phyloP scores from a whole-genome alignment of 30 jellyfish, hydroid and myxozoan genomes.

The Cassiopea andromeda region DNA sequence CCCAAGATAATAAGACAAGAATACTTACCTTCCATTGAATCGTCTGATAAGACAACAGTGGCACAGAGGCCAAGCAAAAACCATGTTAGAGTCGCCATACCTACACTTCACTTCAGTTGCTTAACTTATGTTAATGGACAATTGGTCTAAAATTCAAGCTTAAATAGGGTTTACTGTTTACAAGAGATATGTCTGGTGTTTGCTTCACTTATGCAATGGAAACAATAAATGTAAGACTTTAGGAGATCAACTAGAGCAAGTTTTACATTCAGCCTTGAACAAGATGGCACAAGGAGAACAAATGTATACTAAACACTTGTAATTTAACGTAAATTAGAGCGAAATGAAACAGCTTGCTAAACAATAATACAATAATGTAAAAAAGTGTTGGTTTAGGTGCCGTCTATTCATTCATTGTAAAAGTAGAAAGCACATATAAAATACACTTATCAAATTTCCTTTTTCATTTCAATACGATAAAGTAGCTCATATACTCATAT shows the following conservation, averaged over 20 bases:
- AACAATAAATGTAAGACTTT: neutral
- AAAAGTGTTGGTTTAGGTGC: too few relatives aligned
- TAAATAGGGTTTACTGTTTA: neutral
- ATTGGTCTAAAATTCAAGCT: neutral
- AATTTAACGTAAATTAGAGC: neutral
- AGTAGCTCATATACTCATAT: too few relatives aligned
- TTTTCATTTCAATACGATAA: too few relatives aligned
- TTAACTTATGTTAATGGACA: neutral
- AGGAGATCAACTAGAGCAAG: neutral
- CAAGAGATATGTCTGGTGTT: neutral
- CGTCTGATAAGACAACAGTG: neutral
- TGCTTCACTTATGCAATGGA: neutral
- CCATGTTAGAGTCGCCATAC: constrained; percentile 21
- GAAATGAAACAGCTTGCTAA: neutral
- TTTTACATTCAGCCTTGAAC: neutral
- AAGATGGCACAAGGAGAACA: neutral
- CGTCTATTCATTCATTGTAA: too few relatives aligned
- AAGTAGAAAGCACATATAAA: too few relatives aligned
- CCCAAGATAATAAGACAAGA: neutral
- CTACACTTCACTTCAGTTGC: neutral
- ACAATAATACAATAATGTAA: neutral
- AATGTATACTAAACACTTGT: neutral
- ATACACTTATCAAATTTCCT: too few relatives aligned
- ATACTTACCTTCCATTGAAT: constrained; percentile 40
- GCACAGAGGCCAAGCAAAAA: constrained; percentile 11